Conservation (phyloP, 2,797 vertebrate species). For the Cossypha caffra region DNA sequence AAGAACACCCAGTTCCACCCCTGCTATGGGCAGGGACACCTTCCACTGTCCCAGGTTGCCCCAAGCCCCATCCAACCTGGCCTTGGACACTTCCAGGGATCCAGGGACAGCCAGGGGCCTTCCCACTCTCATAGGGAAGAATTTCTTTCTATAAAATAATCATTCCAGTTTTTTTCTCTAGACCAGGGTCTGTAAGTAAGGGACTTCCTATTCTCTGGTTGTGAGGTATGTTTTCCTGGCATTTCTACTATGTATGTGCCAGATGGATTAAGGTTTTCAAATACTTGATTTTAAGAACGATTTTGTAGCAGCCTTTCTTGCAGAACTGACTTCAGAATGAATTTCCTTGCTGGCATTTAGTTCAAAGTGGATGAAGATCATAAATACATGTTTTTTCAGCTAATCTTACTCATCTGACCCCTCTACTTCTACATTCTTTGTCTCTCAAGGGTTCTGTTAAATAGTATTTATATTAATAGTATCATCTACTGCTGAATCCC, state of each 20-base stretch:
- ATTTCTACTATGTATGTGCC: neutral
- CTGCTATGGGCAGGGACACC: neutral
- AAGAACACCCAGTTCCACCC: neutral
- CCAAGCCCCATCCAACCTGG: rapidly evolving
- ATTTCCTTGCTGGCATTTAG: neutral
- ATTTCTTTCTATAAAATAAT: neutral
- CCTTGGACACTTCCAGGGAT: neutral
- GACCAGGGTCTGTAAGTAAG: neutral
- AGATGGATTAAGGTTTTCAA: neutral
- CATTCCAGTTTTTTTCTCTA: neutral
- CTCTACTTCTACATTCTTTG: neutral
- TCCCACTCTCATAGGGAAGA: rapidly evolving
- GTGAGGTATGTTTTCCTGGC: neutral
- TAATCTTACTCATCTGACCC: conserved; percentile 15
- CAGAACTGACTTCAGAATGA: neutral
- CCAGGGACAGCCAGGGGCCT: neutral
- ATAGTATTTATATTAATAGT: conserved; percentile 53
- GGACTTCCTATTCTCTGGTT: neutral
- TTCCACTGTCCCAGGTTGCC: rapidly evolving
- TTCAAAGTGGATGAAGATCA: neutral
- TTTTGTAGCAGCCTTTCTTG: neutral
- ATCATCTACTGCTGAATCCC: conserved; percentile 29
- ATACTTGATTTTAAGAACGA: neutral
- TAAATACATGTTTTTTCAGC: neutral
- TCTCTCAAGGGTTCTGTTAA: conserved; percentile 50